Base-by-base conservation (phyloP, 2,113 vertebrate genomes). In the Pseudorectes ferrugineus region DNA sequence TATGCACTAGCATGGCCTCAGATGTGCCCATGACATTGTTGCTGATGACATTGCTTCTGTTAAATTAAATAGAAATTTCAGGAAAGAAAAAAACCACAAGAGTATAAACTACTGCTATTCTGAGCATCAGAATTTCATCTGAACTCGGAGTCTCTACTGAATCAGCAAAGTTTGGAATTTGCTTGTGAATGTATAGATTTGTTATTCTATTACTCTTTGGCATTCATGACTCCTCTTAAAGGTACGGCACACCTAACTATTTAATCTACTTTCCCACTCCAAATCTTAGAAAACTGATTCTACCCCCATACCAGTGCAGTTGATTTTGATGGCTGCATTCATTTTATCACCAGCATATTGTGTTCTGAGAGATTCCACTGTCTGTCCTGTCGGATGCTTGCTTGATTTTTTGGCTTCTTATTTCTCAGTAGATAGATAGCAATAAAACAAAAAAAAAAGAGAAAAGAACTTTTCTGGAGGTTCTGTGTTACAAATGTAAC, bases 371-470 rank as follows among this genome's bases (percentile, higher is more conserved):
- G 97, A 97, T 97, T 98, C 97, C 97, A 98, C 97, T 97, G 97
- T 98, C 97, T 98, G 97, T 98, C 97, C 96, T 97, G 97, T 98
- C 10, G 65, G 95, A 98, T 97, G 97, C 97, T 98, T 97, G 97
- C 97, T 98, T 97, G 96, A 93, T 94, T 98, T 98, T 98, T 98
- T 98, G 95, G 97, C 98, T 98, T 97, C 97, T 98, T 97, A 96
- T 98, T 98, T 98, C 96, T 97, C 96, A 98, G 98, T 98, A 98
- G 98, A 98, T 99, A 99, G 98, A 98, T 98, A 99, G 99, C 99
- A 99, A 99, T 99, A 99, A 99, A 89, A 63, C 17, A 40, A 57
- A 55, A 57, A 55, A 65, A 57, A 54, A 98, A 95, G 91, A 96
- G 94, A 97, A 84, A 98, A 98, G 49, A 98, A 98, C 97, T 97